Evolutionary conservation across 92 coral and sea anemone genomes (phyloP).

Genomic region (Galaxea fascicularis): DNA sequence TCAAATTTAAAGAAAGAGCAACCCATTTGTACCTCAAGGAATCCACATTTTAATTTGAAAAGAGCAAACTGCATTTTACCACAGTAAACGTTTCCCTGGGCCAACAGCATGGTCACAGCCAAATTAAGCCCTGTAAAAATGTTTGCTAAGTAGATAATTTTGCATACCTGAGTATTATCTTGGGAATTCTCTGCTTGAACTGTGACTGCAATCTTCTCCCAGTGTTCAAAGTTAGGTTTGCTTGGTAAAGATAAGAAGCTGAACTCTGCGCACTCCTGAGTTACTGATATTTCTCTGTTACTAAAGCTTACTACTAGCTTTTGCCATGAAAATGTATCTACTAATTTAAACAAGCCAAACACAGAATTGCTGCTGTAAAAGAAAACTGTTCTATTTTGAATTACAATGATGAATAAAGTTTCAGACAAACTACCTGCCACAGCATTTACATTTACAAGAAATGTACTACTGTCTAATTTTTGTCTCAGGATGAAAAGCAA

Average conservation of each 20-base stretch:
- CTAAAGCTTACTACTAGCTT: slow-evolving; percentile 67
- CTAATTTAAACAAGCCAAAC: slow-evolving; percentile 64
- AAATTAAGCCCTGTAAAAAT: too few relatives aligned
- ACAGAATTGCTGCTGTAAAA: slow-evolving; percentile 42
- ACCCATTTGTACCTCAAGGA: too few relatives aligned
- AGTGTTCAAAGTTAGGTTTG: slow-evolving; percentile 31
- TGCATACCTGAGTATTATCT: slow-evolving; percentile 24
- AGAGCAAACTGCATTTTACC: too few relatives aligned
- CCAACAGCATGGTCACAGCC: too few relatives aligned
- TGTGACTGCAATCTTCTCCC: slow-evolving; percentile 66
- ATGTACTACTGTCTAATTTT: slow-evolving; percentile 45
- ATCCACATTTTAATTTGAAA: too few relatives aligned
- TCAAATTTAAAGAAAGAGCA: too few relatives aligned
- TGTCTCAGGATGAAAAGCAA: slow-evolving; percentile 68
- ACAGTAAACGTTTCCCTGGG: too few relatives aligned
- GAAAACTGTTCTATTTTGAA: slow-evolving; percentile 56
- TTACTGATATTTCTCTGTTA: slow-evolving; percentile 43
- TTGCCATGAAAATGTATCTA: slow-evolving; percentile 68
- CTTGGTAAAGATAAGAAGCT: slow-evolving; percentile 43
- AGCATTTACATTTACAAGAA: slow-evolving; percentile 53
- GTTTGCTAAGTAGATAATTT: too few relatives aligned
- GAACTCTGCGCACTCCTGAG: slow-evolving; percentile 50
- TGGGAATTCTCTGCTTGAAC: slow-evolving; percentile 26
- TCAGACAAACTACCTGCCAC: slow-evolving; percentile 44
- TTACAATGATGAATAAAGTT: slow-evolving; percentile 44